Conservation (phyloP, 30 jellyfish, hydroid and myxozoan species). For the Cassiopea xamachana region DNA sequence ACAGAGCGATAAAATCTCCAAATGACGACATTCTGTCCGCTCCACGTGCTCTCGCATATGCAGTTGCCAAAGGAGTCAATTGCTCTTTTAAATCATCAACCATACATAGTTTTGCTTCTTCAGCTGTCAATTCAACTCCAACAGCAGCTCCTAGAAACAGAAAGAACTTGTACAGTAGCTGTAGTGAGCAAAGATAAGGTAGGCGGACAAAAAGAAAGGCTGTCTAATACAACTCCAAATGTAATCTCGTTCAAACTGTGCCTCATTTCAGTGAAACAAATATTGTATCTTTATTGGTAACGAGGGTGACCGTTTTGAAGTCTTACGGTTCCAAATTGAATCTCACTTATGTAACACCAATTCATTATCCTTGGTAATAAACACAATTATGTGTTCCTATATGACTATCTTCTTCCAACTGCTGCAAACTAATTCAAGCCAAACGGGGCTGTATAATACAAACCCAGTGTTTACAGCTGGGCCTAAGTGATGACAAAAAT, state of each 20-base stretch:
- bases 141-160: constrained; percentile 88
- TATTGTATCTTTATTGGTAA: too few relatives aligned
- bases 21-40: constrained; percentile 97
- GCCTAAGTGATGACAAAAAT: too few relatives aligned
- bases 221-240: too few relatives aligned
- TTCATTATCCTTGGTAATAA: too few relatives aligned
- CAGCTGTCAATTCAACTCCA: constrained; percentile 85
- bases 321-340: too few relatives aligned
- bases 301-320: too few relatives aligned
- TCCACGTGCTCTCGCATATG: constrained; percentile 97
- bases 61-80: constrained; percentile 85
- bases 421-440: too few relatives aligned
- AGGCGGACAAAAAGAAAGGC: not conserved
- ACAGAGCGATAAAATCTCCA: constrained; percentile 94
- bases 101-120: constrained; percentile 93
- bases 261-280: not conserved
- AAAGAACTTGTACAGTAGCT: not conserved
- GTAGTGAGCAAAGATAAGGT: not conserved
- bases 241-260: not conserved
- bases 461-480: too few relatives aligned
- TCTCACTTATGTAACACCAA: too few relatives aligned
- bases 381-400: too few relatives aligned
- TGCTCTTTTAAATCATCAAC: constrained; percentile 79
- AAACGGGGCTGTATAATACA: too few relatives aligned
- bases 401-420: too few relatives aligned